Conservation (phyloP, 1,140 invertebrate genomes). For the Heliconius congener region DNA sequence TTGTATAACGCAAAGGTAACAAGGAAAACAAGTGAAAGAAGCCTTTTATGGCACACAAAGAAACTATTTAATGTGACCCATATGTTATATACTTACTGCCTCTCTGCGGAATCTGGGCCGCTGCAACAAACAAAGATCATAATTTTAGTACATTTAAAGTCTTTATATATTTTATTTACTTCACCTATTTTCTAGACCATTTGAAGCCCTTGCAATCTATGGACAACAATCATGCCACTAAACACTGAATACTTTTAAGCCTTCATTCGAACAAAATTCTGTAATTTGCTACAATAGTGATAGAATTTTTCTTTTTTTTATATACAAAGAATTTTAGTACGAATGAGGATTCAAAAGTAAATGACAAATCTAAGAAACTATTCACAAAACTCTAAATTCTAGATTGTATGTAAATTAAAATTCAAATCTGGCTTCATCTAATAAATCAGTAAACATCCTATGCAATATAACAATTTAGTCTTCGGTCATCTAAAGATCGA, state of each 20-base stretch:
- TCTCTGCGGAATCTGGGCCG: slow-evolving; percentile 94
- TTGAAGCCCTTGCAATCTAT: slow-evolving; percentile 57
- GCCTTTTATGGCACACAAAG: slow-evolving; percentile 13
- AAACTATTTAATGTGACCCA: slow-evolving; percentile 19
- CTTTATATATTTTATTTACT: not conserved
- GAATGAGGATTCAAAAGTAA: slow-evolving; percentile 27
- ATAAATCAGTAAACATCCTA: slow-evolving; percentile 13
- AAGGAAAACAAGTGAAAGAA: slow-evolving; percentile 4
- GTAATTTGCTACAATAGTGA: slow-evolving; percentile 5
- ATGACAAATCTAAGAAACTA: slow-evolving; percentile 30
- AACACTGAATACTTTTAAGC: slow-evolving; percentile 52
- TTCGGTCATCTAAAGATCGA: not conserved
- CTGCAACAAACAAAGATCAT: slow-evolving; percentile 85
- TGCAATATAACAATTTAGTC: slow-evolving; percentile 3
- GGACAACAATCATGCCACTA: slow-evolving; percentile 75
- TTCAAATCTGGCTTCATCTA: slow-evolving; percentile 8
- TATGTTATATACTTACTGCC: slow-evolving; percentile 86
- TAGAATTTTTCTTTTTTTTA: not conserved
- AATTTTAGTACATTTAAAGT: slow-evolving; percentile 15
- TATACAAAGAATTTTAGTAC: not conserved
- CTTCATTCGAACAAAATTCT: slow-evolving; percentile 43
- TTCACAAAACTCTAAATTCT: slow-evolving; percentile 26
- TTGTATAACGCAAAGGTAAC: not conserved
- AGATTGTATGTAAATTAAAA: slow-evolving; percentile 7
- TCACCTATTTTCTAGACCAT: slow-evolving; percentile 31